phyloP scores from a whole-genome alignment of 2,113 vertebrate genomes.

The Galeopterus variegatus region DNA sequence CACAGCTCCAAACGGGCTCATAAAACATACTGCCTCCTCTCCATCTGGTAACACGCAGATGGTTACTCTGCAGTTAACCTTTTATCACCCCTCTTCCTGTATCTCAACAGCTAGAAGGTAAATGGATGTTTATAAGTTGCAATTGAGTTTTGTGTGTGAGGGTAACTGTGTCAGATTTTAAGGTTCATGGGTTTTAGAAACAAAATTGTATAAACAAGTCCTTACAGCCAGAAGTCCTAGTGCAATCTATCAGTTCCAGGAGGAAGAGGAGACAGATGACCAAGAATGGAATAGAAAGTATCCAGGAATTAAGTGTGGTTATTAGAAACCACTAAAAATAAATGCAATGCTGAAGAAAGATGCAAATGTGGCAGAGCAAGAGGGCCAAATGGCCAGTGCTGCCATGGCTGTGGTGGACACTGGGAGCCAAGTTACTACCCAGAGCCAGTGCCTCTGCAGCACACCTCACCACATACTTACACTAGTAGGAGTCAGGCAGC shows the following conservation, averaged over 20 bases:
- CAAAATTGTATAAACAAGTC: neutral
- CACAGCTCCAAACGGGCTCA: neutral
- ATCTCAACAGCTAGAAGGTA: neutral
- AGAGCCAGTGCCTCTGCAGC: neutral
- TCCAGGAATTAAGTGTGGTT: neutral
- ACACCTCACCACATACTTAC: rapidly evolving
- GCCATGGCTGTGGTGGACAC: rapidly evolving
- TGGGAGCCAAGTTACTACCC: neutral
- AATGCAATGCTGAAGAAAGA: neutral
- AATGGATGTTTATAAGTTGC: neutral
- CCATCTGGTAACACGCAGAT: neutral
- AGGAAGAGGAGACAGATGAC: neutral
- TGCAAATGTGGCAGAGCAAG: neutral
- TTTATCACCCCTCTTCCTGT: neutral
- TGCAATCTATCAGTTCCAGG: neutral
- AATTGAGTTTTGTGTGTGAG: neutral
- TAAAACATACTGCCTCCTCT: neutral
- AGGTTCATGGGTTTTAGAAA: neutral
- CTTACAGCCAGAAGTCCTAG: neutral
- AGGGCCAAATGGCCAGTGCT: neutral
- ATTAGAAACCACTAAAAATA: neutral
- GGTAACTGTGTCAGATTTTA: neutral
- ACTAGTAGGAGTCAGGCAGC: neutral
- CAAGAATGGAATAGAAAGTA: neutral
- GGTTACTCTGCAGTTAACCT: neutral